phyloP scores from a whole-genome alignment of 1,140 invertebrate species.

The Drosophila nigrodunni region DNA sequence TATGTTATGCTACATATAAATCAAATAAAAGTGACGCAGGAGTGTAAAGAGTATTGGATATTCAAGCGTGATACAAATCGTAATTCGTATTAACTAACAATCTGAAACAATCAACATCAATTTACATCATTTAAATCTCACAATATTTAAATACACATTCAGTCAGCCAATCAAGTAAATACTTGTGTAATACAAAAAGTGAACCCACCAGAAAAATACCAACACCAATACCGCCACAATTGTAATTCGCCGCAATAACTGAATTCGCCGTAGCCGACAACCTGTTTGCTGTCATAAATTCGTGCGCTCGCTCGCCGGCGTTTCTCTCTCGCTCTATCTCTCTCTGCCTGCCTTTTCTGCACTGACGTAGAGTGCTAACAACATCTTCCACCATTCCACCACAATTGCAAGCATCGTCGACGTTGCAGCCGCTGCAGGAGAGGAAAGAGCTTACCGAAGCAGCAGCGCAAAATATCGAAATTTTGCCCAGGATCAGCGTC shows the following conservation, averaged over 20 bases:
- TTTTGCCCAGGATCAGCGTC: constrained; percentile 37
- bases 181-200: constrained; percentile 36
- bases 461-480: constrained; percentile 24
- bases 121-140: constrained; percentile 5
- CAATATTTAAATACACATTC: constrained; percentile 26
- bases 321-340: constrained; percentile 34
- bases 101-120: constrained; percentile 19
- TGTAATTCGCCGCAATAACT: background rate
- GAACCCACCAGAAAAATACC: constrained; percentile 45
- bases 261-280: constrained; percentile 67
- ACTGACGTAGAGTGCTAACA: constrained; percentile 56
- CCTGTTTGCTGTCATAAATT: constrained; percentile 71
- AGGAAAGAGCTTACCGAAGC: constrained; percentile 1
- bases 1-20: constrained; percentile 67
- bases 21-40: constrained; percentile 30
- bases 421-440: constrained; percentile 54
- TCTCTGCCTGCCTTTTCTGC: constrained; percentile 36
- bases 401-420: constrained; percentile 68
- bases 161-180: background rate
- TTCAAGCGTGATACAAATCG: constrained; percentile 52
- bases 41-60: constrained; percentile 48
- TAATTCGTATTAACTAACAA: constrained; percentile 22
- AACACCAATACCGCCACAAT: constrained; percentile 45
- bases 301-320: constrained; percentile 54
- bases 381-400: constrained; percentile 78